These are phyloP conservation scores for Cephus pulcher DNA, from an alignment of 2,888 invertebrate species.

Conservation along the genomic window DNA sequence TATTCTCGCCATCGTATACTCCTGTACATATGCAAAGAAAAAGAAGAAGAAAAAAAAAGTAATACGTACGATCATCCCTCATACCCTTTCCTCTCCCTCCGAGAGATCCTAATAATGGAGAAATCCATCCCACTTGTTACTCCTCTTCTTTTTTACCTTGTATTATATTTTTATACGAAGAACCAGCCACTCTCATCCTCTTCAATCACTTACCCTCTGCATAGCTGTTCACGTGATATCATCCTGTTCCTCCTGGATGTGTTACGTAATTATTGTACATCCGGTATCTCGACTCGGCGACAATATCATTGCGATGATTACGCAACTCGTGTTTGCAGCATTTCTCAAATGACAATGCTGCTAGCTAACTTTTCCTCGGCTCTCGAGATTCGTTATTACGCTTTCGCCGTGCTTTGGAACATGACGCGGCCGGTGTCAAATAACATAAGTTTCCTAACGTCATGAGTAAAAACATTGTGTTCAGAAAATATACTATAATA, in stretches of 20 bases:
- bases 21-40: slow-evolving; percentile 2
- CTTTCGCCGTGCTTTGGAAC: slow-evolving; percentile 42
- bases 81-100: not conserved
- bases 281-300: not conserved
- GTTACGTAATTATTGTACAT: not conserved
- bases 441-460: slow-evolving; percentile 67
- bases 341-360: not conserved
- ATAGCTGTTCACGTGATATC: not conserved
- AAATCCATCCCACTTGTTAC: not conserved
- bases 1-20: not conserved
- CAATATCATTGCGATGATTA: not conserved
- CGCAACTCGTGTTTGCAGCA: not conserved
- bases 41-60: not conserved
- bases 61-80: not conserved
- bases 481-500: slow-evolving; percentile 67
- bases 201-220: not conserved
- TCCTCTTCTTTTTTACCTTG: not conserved
- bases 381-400: not conserved
- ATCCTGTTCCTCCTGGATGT: not conserved
- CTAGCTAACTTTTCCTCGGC: not conserved
- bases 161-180: not conserved
- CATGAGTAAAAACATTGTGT: slow-evolving; percentile 67
- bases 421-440: slow-evolving; percentile 58
- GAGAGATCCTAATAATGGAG: not conserved
- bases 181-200: not conserved